A percentile compares a stretch with the other conserved stretches of the same genome.
Conservation (phyloP, 2,888 invertebrate species). For the Nysson spinosus region DNA sequence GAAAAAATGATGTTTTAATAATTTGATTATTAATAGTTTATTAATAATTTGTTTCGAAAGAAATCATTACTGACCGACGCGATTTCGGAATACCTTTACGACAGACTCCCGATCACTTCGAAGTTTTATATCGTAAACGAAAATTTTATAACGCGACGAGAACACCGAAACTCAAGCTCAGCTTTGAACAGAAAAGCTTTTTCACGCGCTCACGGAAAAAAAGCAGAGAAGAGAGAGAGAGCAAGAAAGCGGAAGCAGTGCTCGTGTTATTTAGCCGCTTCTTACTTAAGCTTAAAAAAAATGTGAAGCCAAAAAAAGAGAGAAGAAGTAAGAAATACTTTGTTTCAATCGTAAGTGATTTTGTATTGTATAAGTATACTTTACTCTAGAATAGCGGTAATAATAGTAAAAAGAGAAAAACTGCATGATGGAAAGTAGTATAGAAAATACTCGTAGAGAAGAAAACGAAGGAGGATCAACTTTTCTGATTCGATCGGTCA, state of each 20-base stretch:
- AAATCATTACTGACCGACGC: neutral
- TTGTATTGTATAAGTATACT: no score
- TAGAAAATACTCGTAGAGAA: conserved; percentile 15
- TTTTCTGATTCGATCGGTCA: conserved; percentile 20
- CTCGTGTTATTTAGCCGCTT: conserved; percentile 30
- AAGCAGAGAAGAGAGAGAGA: conserved; percentile 1
- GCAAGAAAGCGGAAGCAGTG: conserved; percentile 48
- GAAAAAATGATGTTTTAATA: no score
- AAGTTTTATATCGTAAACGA: conserved; percentile 16
- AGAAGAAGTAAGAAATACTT: neutral
- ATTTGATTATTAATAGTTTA: no score
- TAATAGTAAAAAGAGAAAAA: neutral
- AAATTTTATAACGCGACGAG: conserved; percentile 12
- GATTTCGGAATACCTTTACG: conserved; percentile 1
- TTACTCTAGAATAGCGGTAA: neutral
- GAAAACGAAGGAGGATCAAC: conserved; percentile 27
- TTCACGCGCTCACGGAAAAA: conserved; percentile 1
- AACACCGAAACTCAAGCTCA: neutral
- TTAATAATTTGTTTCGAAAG: neutral
- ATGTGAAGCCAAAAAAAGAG: neutral
- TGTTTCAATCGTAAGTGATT: no score
- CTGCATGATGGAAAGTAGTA: neutral
- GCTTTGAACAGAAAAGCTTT: conserved; percentile 25
- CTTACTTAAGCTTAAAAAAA: conserved; percentile 14
- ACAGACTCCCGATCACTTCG: neutral